phyloP scores from a whole-genome alignment of 1,140 invertebrate species.

The Diabrotica undecimpunctata region DNA sequence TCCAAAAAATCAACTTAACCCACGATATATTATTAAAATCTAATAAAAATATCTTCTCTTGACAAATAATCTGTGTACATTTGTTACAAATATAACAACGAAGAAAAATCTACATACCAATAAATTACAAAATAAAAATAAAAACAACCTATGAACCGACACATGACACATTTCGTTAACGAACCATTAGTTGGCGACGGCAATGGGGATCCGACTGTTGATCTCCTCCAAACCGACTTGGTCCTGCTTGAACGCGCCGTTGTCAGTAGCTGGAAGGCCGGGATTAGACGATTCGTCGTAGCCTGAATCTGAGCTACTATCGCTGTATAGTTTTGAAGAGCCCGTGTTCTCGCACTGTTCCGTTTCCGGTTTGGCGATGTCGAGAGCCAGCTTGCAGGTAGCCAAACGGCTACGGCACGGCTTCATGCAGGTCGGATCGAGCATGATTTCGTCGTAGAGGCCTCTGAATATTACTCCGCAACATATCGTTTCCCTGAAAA shows the following conservation, averaged over 20 bases:
- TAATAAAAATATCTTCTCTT: constrained; percentile 16
- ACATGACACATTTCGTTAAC: neutral
- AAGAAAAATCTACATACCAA: constrained; percentile 30
- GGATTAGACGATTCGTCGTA: constrained; percentile 62
- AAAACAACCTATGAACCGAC: constrained; percentile 41
- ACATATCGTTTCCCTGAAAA: constrained; percentile 64
- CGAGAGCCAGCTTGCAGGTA: constrained; percentile 30
- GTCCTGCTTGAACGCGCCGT: constrained; percentile 28
- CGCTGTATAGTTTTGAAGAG: constrained; percentile 50
- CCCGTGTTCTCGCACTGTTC: neutral
- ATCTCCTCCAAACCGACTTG: constrained; percentile 38
- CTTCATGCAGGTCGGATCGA: constrained; percentile 60
- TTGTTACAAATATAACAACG: constrained; percentile 30
- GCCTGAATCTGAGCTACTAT: constrained; percentile 60
- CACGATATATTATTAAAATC: constrained; percentile 6
- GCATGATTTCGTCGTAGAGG: constrained; percentile 60
- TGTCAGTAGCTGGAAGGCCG: neutral
- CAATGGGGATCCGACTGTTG: constrained; percentile 23
- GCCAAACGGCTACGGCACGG: constrained; percentile 54
- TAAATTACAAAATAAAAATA: constrained; percentile 31
- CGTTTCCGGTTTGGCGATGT: constrained; percentile 7
- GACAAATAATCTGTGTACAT: constrained; percentile 12
- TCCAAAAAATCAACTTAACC: neutral
- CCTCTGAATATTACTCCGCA: constrained; percentile 72
- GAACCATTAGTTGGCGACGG: neutral